Evolutionary conservation across 1,140 invertebrate species (phyloP), one percentile per base, ranked within the genome.

Genomic region (Harpegnathos saltator): DNA sequence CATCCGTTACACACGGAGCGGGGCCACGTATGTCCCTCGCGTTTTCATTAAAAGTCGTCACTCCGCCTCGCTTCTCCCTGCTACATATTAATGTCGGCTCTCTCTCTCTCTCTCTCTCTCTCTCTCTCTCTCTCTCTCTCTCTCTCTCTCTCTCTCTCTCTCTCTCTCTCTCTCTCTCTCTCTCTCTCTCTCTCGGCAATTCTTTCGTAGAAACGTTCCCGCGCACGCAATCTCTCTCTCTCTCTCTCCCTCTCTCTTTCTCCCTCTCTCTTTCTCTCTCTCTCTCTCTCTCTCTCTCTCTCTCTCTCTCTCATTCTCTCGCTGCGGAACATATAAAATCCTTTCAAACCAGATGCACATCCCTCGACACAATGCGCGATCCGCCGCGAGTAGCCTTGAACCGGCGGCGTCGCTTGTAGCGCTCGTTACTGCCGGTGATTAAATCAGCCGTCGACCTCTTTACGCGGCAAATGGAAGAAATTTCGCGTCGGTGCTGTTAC

Each of bases 21-120:
- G 1, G 48, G 71, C n/a, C 61, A 33, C 22, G 52, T 22, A 52
- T 71, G 62, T 78, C 73, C 59, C 82, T 77, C 71, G 59, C 71
- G 82, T 78, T 83, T 83, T 83, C 82, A 83, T 83, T 83, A 83
- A 83, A 83, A 83, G 73, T 77, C 82, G 48, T 78, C 75, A 71
- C 54, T 66, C 29, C 29, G 52, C 52, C 73, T 24, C 62, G 73
- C 22, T 58, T 26, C 22, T 62, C 54, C 12, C 73, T 78, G 63
- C 82, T 83, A 83, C 82, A 83, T 83, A 83, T 83, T 83, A 83
- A 83, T 83, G 82, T 33, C 38, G 72, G 44, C 38, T 65, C n/a
- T n/a, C n/a, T n/a, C n/a, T n/a, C n/a, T n/a, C n/a, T n/a, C n/a
- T n/a, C n/a, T n/a, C n/a, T n/a, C n/a, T n/a, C n/a, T n/a, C n/a